These are phyloP conservation scores for Aculops lycopersici DNA, from an alignment of 1,140 invertebrate genomes.

Conservation along the genomic window DNA sequence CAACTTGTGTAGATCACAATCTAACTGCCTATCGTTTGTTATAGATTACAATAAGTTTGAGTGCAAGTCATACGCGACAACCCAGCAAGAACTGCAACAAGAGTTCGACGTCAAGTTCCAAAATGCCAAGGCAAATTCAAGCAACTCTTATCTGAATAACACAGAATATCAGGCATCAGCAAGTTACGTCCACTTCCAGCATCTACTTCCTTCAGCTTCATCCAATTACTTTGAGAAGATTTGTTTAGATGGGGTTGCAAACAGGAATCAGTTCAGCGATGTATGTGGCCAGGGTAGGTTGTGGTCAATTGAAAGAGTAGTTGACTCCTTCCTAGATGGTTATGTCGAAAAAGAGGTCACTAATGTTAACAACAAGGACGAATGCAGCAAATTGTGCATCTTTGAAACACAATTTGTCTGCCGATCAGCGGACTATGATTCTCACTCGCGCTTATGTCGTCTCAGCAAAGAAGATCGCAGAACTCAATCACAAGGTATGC, in stretches of 20 bases:
- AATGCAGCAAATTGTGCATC: constrained; percentile 20
- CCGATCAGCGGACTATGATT: constrained; percentile 20
- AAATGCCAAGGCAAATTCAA: too few relatives aligned
- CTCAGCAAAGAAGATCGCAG: constrained; percentile 20
- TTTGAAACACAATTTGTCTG: constrained; percentile 18
- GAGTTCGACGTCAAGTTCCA: too few relatives aligned
- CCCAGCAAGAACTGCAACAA: constrained; percentile 10
- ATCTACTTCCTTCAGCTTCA: constrained; percentile 8
- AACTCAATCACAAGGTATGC: constrained; percentile 20
- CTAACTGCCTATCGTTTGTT: constrained; percentile 17
- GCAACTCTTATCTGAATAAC: too few relatives aligned
- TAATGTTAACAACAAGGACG: constrained; percentile 17
- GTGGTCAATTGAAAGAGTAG: constrained; percentile 21
- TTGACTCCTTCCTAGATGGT: constrained; percentile 18
- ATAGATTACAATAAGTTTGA: constrained; percentile 18
- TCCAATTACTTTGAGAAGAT: constrained; percentile 20
- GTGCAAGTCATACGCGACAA: constrained; percentile 15
- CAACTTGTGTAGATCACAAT: constrained; percentile 18
- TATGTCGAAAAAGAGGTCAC: constrained; percentile 18
- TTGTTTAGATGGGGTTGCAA: constrained; percentile 13
- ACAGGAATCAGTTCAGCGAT: constrained; percentile 16
- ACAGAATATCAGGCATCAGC: too few relatives aligned
- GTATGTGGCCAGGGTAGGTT: constrained; percentile 18
- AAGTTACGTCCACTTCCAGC: constrained; percentile 15
- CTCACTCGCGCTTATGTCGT: constrained; percentile 15